Base-by-base conservation (phyloP, 53 echinoderm and acorn worm species). In the Echinarachnius parma region DNA sequence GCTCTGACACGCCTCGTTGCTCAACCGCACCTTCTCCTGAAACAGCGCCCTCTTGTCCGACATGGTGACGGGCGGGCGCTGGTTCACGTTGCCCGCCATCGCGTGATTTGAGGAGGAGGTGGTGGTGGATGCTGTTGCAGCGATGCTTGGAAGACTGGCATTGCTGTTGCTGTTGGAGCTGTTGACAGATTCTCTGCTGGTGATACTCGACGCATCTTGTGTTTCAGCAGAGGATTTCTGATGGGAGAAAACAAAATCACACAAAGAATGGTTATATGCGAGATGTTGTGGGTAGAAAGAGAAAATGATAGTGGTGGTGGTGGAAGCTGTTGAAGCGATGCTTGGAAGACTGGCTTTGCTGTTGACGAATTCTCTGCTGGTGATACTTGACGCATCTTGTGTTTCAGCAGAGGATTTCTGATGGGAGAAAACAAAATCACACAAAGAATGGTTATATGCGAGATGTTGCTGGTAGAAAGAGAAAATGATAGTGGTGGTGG, bases 1-100 rank as follows among this genome's bases (percentile, higher is more conserved):
- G 35, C 66, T 82, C 80, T 98, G 98, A 65, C 98, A 98, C 23
- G 98, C 98, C 44, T 98, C 91, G 57, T 98, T 98, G 77, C 98
- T 98, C 61, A 77, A 88, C 32, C 85, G 82, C 34, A 92, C 91
- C 74, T 98, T 98, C 80, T 98, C 98, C 63, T 91, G 91, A 59
- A 98, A 98, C 36, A 92, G 83, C 34, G 80, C 80, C 24, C 91
- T 65, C 65, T 98, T 98, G 59, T 92, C 92, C 34, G 91, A 88
- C 50, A 86, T 80, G 21, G 79, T 79, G 36, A 82, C 53, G 28
- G 20, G 34, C 13, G 50, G 30, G 55, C 30, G 55, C 26, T 60
- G 35, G 37, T 8, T 28, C 22, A 61, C 45, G 50, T 26, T 76
- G 28, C 31, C 70, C 36, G 81, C 48, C 44, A 35, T 53, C 22